These are phyloP conservation scores for Nothocercus nigrocapillus DNA, from an alignment of 2,113 vertebrate genomes.

Conservation along the genomic window DNA sequence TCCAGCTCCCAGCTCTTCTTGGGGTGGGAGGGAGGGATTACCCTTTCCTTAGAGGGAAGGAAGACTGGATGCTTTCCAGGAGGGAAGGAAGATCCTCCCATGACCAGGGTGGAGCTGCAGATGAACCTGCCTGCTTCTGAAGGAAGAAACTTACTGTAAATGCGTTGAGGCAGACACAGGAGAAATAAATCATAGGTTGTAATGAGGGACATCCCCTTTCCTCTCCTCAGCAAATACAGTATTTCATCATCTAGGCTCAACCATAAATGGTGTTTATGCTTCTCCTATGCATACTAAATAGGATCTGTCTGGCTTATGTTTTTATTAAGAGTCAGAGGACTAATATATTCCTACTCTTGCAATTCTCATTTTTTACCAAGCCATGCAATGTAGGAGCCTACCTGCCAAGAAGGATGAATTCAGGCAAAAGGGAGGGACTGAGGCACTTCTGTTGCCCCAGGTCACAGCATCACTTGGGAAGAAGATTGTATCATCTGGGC, in stretches of 20 bases:
- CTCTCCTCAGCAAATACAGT: neutral
- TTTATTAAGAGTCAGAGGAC: neutral
- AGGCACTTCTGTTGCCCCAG: neutral
- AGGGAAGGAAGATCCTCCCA: constrained; percentile 38
- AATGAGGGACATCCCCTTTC: constrained; percentile 1
- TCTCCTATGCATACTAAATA: constrained; percentile 38
- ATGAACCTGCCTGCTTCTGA: constrained; percentile 17
- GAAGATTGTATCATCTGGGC: neutral
- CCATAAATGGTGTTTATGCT: constrained; percentile 1
- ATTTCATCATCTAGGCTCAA: constrained; percentile 10
- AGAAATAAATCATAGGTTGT: constrained; percentile 35
- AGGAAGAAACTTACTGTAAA: neutral
- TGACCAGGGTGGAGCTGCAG: neutral
- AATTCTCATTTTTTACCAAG: constrained; percentile 4
- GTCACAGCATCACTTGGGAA: neutral
- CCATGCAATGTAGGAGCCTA: neutral
- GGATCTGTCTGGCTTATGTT: neutral
- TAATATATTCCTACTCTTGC: neutral
- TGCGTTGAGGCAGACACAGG: neutral
- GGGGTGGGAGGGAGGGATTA: neutral
- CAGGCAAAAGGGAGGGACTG: neutral
- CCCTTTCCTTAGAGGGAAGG: constrained; percentile 41
- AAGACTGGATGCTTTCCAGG: constrained; percentile 51
- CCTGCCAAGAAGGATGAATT: neutral
- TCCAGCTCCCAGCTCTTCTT: constrained; percentile 44